phyloP scores from a whole-genome alignment of 1,140 invertebrate genomes.

The Parapsyche elsis region DNA sequence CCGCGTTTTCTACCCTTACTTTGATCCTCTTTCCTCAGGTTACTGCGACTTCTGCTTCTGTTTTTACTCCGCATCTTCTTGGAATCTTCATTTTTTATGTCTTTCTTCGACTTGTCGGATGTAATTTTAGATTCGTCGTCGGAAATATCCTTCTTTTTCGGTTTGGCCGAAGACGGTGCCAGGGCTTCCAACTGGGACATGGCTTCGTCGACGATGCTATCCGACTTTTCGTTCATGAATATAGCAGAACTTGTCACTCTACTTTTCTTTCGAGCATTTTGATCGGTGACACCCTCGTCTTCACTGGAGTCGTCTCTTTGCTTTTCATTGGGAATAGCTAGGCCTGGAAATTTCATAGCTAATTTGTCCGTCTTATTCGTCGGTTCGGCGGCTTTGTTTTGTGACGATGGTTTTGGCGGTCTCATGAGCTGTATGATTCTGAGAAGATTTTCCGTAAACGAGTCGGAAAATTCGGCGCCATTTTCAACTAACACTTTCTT shows the following conservation, averaged over 20 bases:
- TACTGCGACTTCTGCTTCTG: conserved; percentile 49
- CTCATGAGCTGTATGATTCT: conserved; percentile 96
- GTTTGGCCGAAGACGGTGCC: conserved; percentile 70
- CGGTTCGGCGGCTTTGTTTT: conserved; percentile 53
- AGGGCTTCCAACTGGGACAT: conserved; percentile 92
- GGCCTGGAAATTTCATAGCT: conserved; percentile 85
- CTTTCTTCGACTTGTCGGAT: conserved; percentile 9
- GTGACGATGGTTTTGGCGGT: conserved; percentile 65
- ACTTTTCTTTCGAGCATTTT: conserved; percentile 58
- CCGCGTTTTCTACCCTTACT: conserved; percentile 61
- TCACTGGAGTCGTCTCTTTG: conserved; percentile 62
- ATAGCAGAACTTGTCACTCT: conserved; percentile 64
- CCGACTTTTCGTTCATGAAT: conserved; percentile 63
- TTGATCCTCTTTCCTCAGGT: neutral
- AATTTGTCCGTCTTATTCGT: conserved; percentile 69
- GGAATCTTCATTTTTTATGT: conserved; percentile 41
- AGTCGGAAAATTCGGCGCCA: conserved; percentile 95
- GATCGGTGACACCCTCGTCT: conserved; percentile 62
- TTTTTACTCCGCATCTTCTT: conserved; percentile 49
- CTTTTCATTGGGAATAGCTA: conserved; percentile 90
- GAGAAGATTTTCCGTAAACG: conserved; percentile 90
- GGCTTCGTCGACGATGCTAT: conserved; percentile 79
- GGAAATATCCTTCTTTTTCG: conserved; percentile 52
- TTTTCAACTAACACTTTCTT: conserved; percentile 89
- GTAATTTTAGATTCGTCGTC: conserved; percentile 34